These are phyloP conservation scores for Jordanella pulchra DNA, from an alignment of 2,797 vertebrate genomes.

Conservation along the genomic window DNA sequence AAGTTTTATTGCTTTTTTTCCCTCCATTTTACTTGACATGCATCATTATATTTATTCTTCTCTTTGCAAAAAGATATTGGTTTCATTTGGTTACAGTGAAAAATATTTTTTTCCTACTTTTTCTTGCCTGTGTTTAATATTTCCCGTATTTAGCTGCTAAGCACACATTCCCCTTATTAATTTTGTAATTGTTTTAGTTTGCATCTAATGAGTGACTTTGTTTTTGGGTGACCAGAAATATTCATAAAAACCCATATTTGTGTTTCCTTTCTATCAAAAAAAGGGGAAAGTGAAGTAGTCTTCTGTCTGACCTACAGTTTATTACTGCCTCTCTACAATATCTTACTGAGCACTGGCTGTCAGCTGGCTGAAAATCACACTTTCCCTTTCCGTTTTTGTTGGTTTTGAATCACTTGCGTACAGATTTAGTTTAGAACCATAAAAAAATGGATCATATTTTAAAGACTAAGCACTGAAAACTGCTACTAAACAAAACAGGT, in stretches of 20 bases:
- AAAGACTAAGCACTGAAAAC: not conserved
- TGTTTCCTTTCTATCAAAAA: not conserved
- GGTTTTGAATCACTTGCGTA: no score
- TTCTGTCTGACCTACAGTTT: not conserved
- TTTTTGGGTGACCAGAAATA: not conserved
- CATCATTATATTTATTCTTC: no score
- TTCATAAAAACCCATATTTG: not conserved
- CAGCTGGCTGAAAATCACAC: not conserved
- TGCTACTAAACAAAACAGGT: not conserved
- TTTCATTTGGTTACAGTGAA: not conserved
- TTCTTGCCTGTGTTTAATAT: not conserved
- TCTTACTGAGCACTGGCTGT: not conserved
- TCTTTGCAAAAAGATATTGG: not conserved
- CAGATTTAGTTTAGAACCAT: no score
- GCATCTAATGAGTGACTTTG: not conserved
- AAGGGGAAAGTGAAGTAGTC: not conserved
- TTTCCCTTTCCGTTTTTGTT: no score
- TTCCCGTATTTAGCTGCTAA: not conserved
- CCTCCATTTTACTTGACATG: no score
- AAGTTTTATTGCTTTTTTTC: no score
- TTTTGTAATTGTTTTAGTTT: not conserved
- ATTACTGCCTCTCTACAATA: not conserved
- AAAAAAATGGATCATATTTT: not conserved
- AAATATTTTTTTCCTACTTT: not conserved
- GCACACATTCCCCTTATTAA: not conserved